Conservation (phyloP, 2,888 invertebrate genomes). For the Lasiommata megera region DNA sequence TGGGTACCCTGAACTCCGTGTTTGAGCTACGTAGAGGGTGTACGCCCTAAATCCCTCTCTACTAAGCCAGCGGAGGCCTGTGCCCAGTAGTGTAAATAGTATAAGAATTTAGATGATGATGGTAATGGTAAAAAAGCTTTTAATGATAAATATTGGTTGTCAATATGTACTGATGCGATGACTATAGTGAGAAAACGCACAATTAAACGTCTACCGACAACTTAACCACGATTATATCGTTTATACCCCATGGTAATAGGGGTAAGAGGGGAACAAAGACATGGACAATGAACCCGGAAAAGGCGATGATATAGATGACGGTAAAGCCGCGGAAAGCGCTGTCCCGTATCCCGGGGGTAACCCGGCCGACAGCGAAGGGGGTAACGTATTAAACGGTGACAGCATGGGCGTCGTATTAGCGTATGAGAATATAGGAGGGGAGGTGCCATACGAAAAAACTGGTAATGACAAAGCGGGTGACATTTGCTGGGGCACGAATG, state of each 20-base stretch:
- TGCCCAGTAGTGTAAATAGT: no score
- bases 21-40: no score
- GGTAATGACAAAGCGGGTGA: conserved; percentile 65
- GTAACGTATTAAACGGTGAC: conserved; percentile 55
- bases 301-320: conserved; percentile 49
- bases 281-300: conserved; percentile 52
- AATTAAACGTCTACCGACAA: no score
- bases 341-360: conserved; percentile 56
- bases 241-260: conserved; percentile 57
- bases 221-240: conserved; percentile 35
- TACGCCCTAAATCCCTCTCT: no score
- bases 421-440: conserved; percentile 68
- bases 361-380: conserved; percentile 47
- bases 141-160: no score
- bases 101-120: no score
- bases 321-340: conserved; percentile 54
- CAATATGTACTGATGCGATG: no score
- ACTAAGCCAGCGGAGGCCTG: no score
- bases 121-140: no score
- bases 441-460: conserved; percentile 77
- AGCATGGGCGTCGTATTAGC: conserved; percentile 63
- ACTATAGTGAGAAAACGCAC: neutral
- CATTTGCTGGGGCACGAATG: conserved; percentile 65
- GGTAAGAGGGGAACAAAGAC: conserved; percentile 65
- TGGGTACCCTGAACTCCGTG: no score